phyloP scores from a whole-genome alignment of 2,888 invertebrate genomes.

The Drosophila maculinotata region DNA sequence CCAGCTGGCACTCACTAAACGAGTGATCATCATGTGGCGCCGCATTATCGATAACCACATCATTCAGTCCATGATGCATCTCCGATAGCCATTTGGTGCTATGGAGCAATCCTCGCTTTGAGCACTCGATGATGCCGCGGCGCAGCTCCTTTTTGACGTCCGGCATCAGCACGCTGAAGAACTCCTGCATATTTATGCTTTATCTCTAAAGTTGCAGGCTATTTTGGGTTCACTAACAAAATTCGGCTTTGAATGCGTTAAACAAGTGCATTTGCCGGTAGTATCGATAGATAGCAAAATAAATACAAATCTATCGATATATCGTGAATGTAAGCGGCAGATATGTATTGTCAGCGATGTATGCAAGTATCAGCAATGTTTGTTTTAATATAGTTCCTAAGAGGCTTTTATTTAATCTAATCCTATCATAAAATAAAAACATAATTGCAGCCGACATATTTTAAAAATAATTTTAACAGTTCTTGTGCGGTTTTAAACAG shows the following conservation, averaged over 20 bases:
- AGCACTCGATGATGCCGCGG: conserved; percentile 90
- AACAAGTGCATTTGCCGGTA: conserved; percentile 57
- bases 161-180: conserved; percentile 86
- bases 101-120: conserved; percentile 91
- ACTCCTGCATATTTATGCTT: conserved; percentile 64
- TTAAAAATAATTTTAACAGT: neutral
- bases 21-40: conserved; percentile 47
- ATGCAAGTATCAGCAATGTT: too few species aligned
- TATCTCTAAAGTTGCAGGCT: neutral
- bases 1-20: conserved; percentile 63
- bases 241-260: conserved; percentile 44
- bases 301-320: too few species aligned
- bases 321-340: too few species aligned
- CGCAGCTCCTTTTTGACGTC: conserved; percentile 89
- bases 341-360: too few species aligned
- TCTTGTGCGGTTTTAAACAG: too few species aligned
- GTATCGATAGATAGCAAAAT: too few species aligned
- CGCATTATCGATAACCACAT: conserved; percentile 86
- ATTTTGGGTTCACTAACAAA: conserved; percentile 2
- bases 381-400: too few species aligned
- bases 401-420: too few species aligned
- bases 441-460: too few species aligned
- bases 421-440: too few species aligned
- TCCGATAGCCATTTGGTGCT: conserved; percentile 96
- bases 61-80: conserved; percentile 91